Base-by-base conservation (phyloP, 2,113 vertebrate genomes). In the Ornithorhynchus anatinus region DNA sequence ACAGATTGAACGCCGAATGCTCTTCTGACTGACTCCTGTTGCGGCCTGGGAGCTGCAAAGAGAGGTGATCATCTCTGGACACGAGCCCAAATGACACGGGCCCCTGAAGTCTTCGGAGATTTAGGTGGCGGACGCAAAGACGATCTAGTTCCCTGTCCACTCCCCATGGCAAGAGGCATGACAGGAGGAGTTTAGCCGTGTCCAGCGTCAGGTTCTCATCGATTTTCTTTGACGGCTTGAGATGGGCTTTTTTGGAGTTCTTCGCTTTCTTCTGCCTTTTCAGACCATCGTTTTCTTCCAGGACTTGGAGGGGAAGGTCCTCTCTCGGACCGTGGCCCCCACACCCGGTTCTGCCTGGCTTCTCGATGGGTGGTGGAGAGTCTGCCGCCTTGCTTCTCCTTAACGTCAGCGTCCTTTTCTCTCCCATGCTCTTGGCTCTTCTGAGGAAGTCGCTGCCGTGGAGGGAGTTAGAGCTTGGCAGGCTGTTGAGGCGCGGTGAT, bases 151-250 rank as follows among this genome's bases (percentile, higher is more conserved):
- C 93, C 63, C 81, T 78, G 79, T 94, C 89, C 59, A 89, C 45
- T 15, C 92, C 92, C 94, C 94, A 95, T 0, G 94, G 94, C 20
- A 94, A 82, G 13, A 94, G 82, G 58, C 94, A 94, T 0, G 94
- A 94, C 32, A 95, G 70, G 35, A 95, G 63, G 54, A 95, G 82
- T 45, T 91, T 92, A 5, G 89, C 91, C 56, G 84, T 54, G 6
- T 94, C 92, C 6, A 66, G 63, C 20, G 50, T 35, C 1, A 89
- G 0, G 0, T 45, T 86, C 51, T 84, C 27, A 66, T 90, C 86
- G 0, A 75, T 7, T 70, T 65, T 91, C 68, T 75, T 86, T 20
- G 66, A 56, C 16, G 69, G 60, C 27, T 87, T 81, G 25, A 42
- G 54, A 44, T 48, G 72, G 2, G 16, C 62, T 69, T 91, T 92